These are phyloP conservation scores for Siniperca scherzeri DNA, from an alignment of 2,797 vertebrate genomes.

Conservation along the genomic window DNA sequence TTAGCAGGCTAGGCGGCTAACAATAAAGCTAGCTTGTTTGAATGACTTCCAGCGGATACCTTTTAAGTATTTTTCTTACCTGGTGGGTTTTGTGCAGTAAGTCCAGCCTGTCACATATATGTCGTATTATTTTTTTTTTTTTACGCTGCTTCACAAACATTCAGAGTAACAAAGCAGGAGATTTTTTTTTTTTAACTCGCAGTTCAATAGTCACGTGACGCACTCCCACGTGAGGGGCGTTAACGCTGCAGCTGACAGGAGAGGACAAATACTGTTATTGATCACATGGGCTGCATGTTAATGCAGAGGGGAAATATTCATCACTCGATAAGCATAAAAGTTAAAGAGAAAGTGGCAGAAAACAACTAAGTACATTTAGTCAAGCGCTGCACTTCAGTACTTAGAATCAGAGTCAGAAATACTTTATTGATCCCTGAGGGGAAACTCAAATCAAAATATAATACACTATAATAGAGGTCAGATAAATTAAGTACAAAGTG, in stretches of 20 bases:
- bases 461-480: no score
- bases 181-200: neutral
- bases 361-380: no score
- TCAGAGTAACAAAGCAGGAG: neutral
- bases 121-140: fast-evolving
- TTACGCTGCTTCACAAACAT: neutral
- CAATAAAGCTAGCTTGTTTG: conserved; percentile 8
- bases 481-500: no score
- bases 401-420: no score
- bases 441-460: no score
- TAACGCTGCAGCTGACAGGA: conserved; percentile 21
- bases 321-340: no score
- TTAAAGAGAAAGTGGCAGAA: no score
- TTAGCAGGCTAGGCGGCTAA: conserved; percentile 60
- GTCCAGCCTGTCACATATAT: neutral
- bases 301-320: no score
- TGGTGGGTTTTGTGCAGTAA: fast-evolving
- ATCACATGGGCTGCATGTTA: no score
- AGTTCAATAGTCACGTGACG: conserved; percentile 67
- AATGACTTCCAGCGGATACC: neutral
- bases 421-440: no score
- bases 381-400: no score
- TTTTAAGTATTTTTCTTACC: conserved; percentile 27
- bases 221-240: conserved; percentile 51
- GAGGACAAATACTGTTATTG: no score